A percentile compares a stretch with the other conserved stretches of the same genome.
phyloP scores from a whole-genome alignment of 2,797 vertebrate genomes.

The Parauchenoglanis punctatus region DNA sequence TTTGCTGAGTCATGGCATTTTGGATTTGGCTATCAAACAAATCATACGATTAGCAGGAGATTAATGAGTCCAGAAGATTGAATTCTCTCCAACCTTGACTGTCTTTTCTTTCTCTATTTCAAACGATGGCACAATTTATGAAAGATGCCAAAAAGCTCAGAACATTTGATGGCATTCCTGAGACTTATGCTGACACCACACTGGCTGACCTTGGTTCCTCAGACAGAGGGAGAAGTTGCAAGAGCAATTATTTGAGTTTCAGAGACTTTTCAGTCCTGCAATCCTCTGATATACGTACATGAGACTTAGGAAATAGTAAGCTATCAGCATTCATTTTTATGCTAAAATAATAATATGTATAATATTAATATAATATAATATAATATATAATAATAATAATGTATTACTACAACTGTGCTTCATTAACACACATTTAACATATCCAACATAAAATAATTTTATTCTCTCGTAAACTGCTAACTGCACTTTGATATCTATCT shows the following conservation, averaged over 20 bases:
- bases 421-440: not conserved
- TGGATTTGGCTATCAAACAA: slow-evolving; percentile 39
- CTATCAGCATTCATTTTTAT: not conserved
- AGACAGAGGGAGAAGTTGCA: not conserved
- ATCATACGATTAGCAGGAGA: slow-evolving; percentile 41
- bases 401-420: not conserved
- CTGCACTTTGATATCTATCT: not conserved
- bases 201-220: not conserved
- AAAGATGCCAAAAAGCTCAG: slow-evolving; percentile 28
- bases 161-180: slow-evolving; percentile 44
- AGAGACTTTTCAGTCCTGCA: not conserved
- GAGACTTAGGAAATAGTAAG: not conserved
- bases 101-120: slow-evolving; percentile 32
- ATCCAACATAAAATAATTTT: not conserved
- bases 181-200: slow-evolving; percentile 13
- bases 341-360: too few species aligned
- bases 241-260: not conserved
- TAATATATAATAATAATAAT: too few species aligned
- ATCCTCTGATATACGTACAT: not conserved
- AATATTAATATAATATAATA: too few species aligned
- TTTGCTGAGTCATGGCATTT: slow-evolving; percentile 47
- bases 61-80: slow-evolving; percentile 41
- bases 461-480: not conserved
- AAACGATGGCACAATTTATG: slow-evolving; percentile 38
- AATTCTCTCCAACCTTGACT: slow-evolving; percentile 40